A percentile compares a stretch with the other conserved stretches of the same genome.
These are phyloP conservation scores for Aplysia californica DNA, from an alignment of 1,140 invertebrate species.

Conservation along the genomic window DNA sequence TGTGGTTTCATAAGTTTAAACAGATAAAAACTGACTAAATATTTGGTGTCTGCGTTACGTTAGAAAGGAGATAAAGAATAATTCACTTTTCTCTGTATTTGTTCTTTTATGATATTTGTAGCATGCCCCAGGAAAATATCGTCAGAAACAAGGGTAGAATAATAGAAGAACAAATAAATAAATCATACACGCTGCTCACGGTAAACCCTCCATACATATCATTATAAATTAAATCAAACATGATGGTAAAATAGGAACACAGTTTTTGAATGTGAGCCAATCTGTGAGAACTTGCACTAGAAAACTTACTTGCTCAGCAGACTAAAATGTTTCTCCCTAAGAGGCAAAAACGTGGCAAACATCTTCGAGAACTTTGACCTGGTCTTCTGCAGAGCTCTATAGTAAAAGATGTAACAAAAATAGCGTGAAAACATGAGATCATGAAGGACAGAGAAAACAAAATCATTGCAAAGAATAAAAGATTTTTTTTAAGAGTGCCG, in stretches of 20 bases:
- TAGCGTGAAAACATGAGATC: background rate
- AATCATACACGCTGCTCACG: background rate
- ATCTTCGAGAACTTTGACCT: conserved; percentile 14
- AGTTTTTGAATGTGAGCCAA: too few relatives aligned
- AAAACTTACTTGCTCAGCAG: conserved; percentile 16
- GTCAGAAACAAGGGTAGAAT: background rate
- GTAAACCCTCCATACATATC: too few relatives aligned
- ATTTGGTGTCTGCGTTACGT: too few relatives aligned
- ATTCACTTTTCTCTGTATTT: background rate
- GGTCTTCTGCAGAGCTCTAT: conserved; percentile 18
- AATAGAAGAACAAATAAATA: background rate
- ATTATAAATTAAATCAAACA: too few relatives aligned
- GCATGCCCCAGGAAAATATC: too few relatives aligned
- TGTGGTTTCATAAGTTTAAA: too few relatives aligned
- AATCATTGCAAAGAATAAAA: too few relatives aligned
- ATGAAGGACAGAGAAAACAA: background rate
- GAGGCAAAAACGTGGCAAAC: conserved; percentile 7
- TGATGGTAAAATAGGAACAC: too few relatives aligned
- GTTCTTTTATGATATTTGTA: background rate
- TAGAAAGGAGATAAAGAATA: background rate
- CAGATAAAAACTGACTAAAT: too few relatives aligned
- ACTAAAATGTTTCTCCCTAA: conserved; percentile 7
- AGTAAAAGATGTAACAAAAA: background rate
- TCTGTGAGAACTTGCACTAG: too few relatives aligned
- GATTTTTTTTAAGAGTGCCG: background rate